Percentiles rank a stretch among this genome's conserved stretches.
Evolutionary conservation across 2,888 invertebrate genomes (phyloP).

Genomic region (Entomobrya multifasciata): DNA sequence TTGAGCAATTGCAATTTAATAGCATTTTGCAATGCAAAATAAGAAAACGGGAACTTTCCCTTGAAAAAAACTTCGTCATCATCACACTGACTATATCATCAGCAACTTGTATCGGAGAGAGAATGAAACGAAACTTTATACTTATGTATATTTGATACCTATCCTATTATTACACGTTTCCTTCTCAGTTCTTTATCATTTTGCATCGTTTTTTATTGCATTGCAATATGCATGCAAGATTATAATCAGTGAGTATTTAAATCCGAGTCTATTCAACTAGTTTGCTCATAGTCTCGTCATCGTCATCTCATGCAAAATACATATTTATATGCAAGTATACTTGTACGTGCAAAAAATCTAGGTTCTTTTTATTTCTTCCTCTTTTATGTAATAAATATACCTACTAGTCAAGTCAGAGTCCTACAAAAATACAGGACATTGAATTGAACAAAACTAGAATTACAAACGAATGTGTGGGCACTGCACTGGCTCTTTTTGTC

Average conservation of each 20-base stretch:
- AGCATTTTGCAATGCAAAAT: conserved; percentile 41
- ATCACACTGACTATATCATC: too few relatives aligned
- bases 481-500: background rate
- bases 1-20: conserved; percentile 32
- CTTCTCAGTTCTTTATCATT: background rate
- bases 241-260: too few relatives aligned
- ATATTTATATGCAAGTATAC: too few relatives aligned
- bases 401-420: background rate
- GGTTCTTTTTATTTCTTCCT: conserved; percentile 43
- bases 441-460: conserved; percentile 1
- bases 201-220: background rate
- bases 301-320: too few relatives aligned
- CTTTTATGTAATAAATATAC: conserved; percentile 56
- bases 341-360: conserved; percentile 4
- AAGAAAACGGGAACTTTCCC: conserved; percentile 62
- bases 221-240: background rate
- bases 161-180: conserved; percentile 17
- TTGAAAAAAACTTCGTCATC: conserved; percentile 3
- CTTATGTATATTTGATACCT: too few relatives aligned
- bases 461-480: background rate
- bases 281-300: too few relatives aligned
- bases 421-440: background rate
- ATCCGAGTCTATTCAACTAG: too few relatives aligned
- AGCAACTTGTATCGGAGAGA: background rate
- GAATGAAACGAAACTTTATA: too few relatives aligned